Base-by-base conservation (phyloP, 2,113 vertebrate genomes). In the Chamaea fasciata region DNA sequence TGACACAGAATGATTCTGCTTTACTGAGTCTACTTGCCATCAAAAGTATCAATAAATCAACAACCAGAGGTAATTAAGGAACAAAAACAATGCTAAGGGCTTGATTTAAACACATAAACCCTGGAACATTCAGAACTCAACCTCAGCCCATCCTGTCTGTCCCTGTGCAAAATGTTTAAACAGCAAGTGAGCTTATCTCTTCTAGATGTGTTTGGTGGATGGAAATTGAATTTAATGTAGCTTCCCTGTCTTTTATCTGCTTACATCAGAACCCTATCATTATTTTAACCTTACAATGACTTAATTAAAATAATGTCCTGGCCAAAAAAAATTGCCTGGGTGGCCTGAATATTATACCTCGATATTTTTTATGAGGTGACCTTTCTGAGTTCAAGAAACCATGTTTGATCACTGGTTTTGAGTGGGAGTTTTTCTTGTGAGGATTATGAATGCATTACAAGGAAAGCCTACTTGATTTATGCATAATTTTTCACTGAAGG, bases 331-430 rank as follows among this genome's bases (percentile, higher is more conserved):
- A 56, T 81, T 77, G 85, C 53, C 62, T 94, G 94, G 76, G 76
- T 90, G 90, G 83, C 90, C 93, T 94, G 64, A 90, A 86, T 80
- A 71, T 93, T 93, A 92, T 64, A 89, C 18, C 49, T 30, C 31
- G 37, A 10, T 92, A 74, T 78, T 90, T 93, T 94, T 94, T n/a
- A 84, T 31, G 69, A 95, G n/a, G 37, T 93, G 90, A 89, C 93
- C 93, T 96, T 96, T 90, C 86, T 82, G 77, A 95, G 92, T 92
- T 96, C 89, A 94, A 82, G 80, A 90, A 93, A 75, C 33, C 37
- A 71, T 50, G 62, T 41, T 49, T 78, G 49, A 92, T 79, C 83
- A 84, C 62, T 68, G 84, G 73, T 75, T 68, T 88, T 81, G 52
- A 53, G 68, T 93, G 64, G 85, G 79, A 95, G 93, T 90, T 93